phyloP scores from a whole-genome alignment of 2,888 invertebrate genomes.

The Vanessa cardui region DNA sequence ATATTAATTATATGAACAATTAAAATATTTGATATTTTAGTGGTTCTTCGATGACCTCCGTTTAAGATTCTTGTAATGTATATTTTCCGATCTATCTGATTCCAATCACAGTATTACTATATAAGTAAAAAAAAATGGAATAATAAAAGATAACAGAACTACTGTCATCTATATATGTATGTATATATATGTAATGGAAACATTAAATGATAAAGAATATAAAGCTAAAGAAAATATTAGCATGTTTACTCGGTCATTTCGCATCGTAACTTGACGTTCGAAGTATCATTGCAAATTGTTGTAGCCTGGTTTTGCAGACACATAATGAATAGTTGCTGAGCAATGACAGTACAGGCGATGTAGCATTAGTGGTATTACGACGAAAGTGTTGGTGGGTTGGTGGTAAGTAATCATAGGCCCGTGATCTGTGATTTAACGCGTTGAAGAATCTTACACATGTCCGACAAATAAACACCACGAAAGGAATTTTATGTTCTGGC shows the following conservation, averaged over 20 bases:
- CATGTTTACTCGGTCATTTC: conserved; percentile 27
- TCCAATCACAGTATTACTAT: too few species aligned
- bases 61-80: too few species aligned
- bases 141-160: too few species aligned
- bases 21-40: too few species aligned
- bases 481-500: background rate
- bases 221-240: conserved; percentile 20
- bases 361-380: conserved; percentile 23
- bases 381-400: conserved; percentile 28
- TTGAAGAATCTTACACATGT: conserved; percentile 12
- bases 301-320: conserved; percentile 21
- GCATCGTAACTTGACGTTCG: conserved; percentile 29
- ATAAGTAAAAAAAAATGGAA: too few species aligned
- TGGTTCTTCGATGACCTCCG: too few species aligned
- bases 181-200: background rate
- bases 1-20: too few species aligned
- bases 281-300: conserved; percentile 22
- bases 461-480: background rate
- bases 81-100: too few species aligned
- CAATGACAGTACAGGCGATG: conserved; percentile 21
- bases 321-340: conserved; percentile 31
- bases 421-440: conserved; percentile 24
- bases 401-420: conserved; percentile 28
- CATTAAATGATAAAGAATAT: background rate
- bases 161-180: too few species aligned